A percentile compares a stretch with the other conserved stretches of the same genome.
Evolutionary conservation across 2,888 invertebrate genomes (phyloP).

Genomic region (Venusia cambrica): DNA sequence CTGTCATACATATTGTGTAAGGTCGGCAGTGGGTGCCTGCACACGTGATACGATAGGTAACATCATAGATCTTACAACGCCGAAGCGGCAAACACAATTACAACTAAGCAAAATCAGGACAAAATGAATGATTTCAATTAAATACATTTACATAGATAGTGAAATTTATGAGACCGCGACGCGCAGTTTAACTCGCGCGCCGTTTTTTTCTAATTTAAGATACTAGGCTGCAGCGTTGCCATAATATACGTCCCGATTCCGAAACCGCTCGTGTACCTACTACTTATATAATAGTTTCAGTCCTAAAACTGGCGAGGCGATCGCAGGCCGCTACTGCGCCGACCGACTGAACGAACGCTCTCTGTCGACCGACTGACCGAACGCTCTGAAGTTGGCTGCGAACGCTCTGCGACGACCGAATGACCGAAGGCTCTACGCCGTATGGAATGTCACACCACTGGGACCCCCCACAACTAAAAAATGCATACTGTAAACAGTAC

Average conservation of each 20-base stretch:
- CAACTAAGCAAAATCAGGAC: conserved; percentile 63
- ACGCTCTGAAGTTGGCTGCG: no score
- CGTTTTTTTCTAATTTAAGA: conserved; percentile 30
- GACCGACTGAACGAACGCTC: conserved; percentile 10
- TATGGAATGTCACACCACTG: no score
- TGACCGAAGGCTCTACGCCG: no score
- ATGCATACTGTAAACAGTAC: conserved; percentile 8
- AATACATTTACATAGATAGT: conserved; percentile 56
- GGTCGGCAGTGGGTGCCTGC: conserved; percentile 41
- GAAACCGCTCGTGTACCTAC: conserved; percentile 39
- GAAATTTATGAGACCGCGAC: conserved; percentile 46
- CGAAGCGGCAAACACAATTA: conserved; percentile 50
- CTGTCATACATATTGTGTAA: conserved; percentile 68
- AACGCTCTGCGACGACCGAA: no score
- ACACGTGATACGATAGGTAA: conserved; percentile 57
- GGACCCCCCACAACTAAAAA: no score
- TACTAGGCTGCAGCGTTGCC: conserved; percentile 31
- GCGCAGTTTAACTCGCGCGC: conserved; percentile 39
- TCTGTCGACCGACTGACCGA: no score
- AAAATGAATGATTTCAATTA: conserved; percentile 65
- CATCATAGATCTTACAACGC: conserved; percentile 55
- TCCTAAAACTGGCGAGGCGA: conserved; percentile 41
- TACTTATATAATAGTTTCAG: conserved; percentile 51
- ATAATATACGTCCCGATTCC: conserved; percentile 37
- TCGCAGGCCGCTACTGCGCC: conserved; percentile 16